Percentiles rank a stretch among this genome's conserved stretches.
phyloP scores from a whole-genome alignment of 1,140 invertebrate genomes.

The Drosophila lowei region DNA sequence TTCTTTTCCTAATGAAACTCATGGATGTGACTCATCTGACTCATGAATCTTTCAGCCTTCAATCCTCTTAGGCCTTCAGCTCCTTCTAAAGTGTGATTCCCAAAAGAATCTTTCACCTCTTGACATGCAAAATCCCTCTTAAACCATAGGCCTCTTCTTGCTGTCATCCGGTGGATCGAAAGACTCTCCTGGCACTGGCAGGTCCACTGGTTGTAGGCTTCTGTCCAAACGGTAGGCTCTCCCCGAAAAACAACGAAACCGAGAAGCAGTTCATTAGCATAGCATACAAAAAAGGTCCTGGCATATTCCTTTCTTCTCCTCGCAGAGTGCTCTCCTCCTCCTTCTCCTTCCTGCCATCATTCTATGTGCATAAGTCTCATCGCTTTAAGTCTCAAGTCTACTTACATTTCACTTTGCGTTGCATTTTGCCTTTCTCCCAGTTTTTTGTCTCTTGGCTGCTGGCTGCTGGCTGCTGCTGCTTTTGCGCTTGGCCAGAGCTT shows the following conservation, averaged over 20 bases:
- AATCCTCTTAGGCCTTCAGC: no score
- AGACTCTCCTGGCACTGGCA: no score
- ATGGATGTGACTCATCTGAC: no score
- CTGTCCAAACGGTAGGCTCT: not conserved
- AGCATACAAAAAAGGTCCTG: constrained; percentile 44
- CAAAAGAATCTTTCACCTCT: no score
- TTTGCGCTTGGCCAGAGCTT: constrained; percentile 17
- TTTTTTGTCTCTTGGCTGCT: constrained; percentile 11
- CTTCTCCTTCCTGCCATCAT: not conserved
- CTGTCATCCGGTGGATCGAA: no score
- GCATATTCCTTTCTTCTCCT: not conserved
- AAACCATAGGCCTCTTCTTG: no score
- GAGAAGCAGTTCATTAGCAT: constrained; percentile 61
- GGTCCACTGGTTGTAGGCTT: no score
- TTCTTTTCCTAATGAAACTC: no score
- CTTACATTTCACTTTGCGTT: constrained; percentile 64
- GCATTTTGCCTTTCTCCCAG: constrained; percentile 42
- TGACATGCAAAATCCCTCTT: no score
- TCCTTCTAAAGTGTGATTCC: no score
- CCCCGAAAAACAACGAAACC: constrained; percentile 9
- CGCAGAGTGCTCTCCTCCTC: not conserved
- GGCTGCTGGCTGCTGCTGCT: not conserved
- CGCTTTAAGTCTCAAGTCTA: constrained; percentile 55
- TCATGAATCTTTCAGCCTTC: no score
- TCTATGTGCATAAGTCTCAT: constrained; percentile 40